phyloP scores from a whole-genome alignment of 2,888 invertebrate genomes.

The Frankliniella intonsa region DNA sequence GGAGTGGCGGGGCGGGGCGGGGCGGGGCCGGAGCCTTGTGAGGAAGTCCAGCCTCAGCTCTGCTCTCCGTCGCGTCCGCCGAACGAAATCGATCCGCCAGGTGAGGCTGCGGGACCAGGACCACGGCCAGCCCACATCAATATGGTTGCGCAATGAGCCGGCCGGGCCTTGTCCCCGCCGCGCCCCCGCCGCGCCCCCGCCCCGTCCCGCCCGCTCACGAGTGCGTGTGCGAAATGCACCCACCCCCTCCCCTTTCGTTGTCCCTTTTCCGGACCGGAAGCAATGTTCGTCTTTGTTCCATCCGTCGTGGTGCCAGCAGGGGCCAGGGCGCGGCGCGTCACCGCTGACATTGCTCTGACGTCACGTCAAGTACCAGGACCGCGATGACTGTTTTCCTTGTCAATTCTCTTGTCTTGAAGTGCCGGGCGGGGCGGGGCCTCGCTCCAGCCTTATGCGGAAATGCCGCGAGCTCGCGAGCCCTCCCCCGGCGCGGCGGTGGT shows the following conservation, averaged over 20 bases:
- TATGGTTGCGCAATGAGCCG: not conserved
- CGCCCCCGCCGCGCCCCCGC: not conserved
- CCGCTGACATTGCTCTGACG: not conserved
- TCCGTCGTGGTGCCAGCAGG: not conserved
- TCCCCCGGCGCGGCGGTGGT: too few relatives aligned
- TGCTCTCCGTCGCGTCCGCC: not conserved
- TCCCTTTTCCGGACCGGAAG: not conserved
- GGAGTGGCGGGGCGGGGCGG: not conserved
- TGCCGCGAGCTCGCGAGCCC: too few relatives aligned
- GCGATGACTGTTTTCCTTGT: not conserved
- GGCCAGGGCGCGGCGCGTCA: not conserved
- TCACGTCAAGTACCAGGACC: not conserved
- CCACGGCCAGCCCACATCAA: too few relatives aligned
- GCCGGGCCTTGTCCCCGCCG: not conserved
- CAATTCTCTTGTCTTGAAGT: too few relatives aligned
- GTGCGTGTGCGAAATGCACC: not conserved
- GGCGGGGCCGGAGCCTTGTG: not conserved
- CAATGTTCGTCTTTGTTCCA: not conserved
- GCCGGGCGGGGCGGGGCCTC: too few relatives aligned
- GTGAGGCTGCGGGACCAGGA: not conserved
- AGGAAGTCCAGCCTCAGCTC: too few relatives aligned
- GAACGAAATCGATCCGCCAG: not conserved
- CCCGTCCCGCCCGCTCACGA: not conserved
- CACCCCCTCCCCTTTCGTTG: not conserved
- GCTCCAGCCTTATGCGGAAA: too few relatives aligned